These are phyloP conservation scores for Tenthredo amoena DNA, from an alignment of 2,888 invertebrate genomes.

Conservation along the genomic window DNA sequence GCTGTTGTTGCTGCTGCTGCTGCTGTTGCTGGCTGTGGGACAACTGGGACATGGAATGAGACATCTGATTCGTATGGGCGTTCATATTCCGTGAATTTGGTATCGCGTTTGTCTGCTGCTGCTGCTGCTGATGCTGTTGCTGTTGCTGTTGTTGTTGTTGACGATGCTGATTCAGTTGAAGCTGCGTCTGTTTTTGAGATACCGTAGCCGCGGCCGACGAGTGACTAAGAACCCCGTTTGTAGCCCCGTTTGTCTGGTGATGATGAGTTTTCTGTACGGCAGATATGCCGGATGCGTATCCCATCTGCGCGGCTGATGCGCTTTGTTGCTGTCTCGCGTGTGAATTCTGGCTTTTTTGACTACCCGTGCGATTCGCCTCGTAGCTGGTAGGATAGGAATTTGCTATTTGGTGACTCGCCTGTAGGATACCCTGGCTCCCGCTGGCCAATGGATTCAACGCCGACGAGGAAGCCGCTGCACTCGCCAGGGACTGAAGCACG, in stretches of 20 bases:
- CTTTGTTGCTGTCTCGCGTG: conserved; percentile 1
- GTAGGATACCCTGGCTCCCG: background rate
- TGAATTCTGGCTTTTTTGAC: conserved; percentile 29
- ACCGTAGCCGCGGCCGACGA: background rate
- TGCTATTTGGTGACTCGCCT: conserved; percentile 11
- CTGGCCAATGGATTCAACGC: background rate
- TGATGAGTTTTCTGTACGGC: conserved; percentile 28
- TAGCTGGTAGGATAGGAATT: conserved; percentile 15
- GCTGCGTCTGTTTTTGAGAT: conserved; percentile 35
- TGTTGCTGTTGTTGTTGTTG: background rate
- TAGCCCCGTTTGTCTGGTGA: background rate
- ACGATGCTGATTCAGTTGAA: background rate
- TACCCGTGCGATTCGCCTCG: conserved; percentile 5
- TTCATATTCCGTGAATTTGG: conserved; percentile 26
- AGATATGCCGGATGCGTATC: conserved; percentile 36
- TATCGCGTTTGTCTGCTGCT: conserved; percentile 22
- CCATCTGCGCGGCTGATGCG: conserved; percentile 15
- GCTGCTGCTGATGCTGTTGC: background rate
- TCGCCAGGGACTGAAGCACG: background rate
- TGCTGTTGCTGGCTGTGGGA: conserved; percentile 20
- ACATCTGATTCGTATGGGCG: conserved; percentile 32
- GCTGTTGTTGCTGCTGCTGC: background rate
- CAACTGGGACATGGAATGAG: conserved; percentile 42
- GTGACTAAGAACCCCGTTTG: background rate
- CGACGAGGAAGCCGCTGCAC: background rate